Conservation (phyloP, 1,140 invertebrate species). For the Varroa destructor region DNA sequence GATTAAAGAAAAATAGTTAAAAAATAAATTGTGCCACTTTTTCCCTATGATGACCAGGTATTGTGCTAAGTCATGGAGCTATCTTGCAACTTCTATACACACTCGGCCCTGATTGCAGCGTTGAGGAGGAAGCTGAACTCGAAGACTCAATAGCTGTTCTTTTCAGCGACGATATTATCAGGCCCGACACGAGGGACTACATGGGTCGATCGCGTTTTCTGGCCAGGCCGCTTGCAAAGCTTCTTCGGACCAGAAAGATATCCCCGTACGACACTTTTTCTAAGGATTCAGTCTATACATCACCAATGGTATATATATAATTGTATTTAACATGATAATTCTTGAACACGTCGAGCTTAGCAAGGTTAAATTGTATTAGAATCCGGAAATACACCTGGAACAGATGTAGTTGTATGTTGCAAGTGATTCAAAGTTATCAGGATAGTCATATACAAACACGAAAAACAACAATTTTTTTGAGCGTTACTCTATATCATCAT, state of each 20-base stretch:
- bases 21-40: not conserved
- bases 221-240: not conserved
- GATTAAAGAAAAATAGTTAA: no score
- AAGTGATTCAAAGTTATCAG: no score
- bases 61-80: conserved; percentile 5
- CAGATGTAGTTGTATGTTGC: not conserved
- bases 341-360: not conserved
- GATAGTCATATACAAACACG: no score
- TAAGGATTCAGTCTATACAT: not conserved
- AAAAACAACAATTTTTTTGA: not conserved
- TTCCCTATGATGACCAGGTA: not conserved
- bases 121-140: not conserved
- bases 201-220: not conserved
- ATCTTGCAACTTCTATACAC: not conserved
- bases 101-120: not conserved
- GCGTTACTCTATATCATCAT: not conserved
- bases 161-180: not conserved
- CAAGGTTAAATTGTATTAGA: not conserved
- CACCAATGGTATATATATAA: not conserved
- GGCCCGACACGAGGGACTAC: not conserved
- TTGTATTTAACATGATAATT: not conserved
- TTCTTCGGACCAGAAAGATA: not conserved
- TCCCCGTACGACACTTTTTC: conserved; percentile 13
- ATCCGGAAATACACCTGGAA: not conserved
- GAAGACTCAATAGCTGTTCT: conserved; percentile 11